A percentile compares a stretch with the other conserved stretches of the same genome.
Conservation (phyloP, 2,797 vertebrate species). For the Xiphophorus birchmanni region DNA sequence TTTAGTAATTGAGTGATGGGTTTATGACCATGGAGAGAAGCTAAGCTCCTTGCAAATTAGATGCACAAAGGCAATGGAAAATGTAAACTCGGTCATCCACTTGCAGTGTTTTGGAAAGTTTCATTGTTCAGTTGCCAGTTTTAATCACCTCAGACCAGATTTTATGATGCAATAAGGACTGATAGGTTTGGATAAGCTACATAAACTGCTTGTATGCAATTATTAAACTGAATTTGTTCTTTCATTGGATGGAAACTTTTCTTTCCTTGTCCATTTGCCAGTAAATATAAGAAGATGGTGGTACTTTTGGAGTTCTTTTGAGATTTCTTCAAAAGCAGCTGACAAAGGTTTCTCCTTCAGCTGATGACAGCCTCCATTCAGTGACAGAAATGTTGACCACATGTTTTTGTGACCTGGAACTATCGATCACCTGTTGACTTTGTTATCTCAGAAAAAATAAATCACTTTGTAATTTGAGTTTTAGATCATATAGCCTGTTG, state of each 20-base stretch:
- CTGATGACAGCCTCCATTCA: background rate
- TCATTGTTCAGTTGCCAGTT: background rate
- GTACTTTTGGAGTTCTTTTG: background rate
- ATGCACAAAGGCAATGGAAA: background rate
- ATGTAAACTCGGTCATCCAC: background rate
- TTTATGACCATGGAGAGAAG: background rate
- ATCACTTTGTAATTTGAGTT: background rate
- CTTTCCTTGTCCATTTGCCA: background rate
- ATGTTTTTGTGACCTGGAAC: background rate
- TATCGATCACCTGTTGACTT: background rate
- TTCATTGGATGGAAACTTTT: background rate
- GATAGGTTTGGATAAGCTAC: background rate
- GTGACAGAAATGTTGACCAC: background rate
- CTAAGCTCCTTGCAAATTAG: background rate
- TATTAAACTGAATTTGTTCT: background rate
- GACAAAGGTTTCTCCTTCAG: background rate
- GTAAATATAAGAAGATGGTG: background rate
- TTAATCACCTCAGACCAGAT: background rate
- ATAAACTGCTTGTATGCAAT: background rate
- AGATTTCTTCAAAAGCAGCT: background rate
- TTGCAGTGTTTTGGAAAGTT: background rate
- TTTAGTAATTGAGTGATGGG: background rate
- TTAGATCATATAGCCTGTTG: background rate
- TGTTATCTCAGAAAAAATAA: background rate
- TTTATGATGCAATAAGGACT: background rate